A percentile compares a stretch with the other conserved stretches of the same genome.
Conservation (phyloP, 2,888 invertebrate genomes). For the Biston betularia region DNA sequence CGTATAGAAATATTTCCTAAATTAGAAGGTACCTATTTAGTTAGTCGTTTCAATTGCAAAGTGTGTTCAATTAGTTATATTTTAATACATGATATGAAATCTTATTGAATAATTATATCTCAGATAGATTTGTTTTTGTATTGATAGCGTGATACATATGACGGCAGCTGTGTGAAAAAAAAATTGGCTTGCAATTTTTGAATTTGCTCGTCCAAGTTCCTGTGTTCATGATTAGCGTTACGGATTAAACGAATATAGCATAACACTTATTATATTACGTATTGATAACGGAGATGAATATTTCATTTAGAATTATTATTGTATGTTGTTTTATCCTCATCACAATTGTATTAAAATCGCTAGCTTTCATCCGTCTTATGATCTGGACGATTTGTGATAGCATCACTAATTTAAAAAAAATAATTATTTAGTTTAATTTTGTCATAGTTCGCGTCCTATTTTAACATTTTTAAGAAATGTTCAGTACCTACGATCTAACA, state of each 20-base stretch:
- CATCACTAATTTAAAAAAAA: slow-evolving; percentile 50
- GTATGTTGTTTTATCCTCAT: slow-evolving; percentile 55
- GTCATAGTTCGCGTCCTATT: not conserved
- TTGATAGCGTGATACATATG: slow-evolving; percentile 14
- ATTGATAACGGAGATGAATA: slow-evolving; percentile 55
- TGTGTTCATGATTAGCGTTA: slow-evolving; percentile 78
- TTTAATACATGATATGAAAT: slow-evolving; percentile 29
- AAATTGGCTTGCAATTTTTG: slow-evolving; percentile 65
- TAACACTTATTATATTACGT: slow-evolving; percentile 49
- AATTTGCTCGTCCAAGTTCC: slow-evolving; percentile 70
- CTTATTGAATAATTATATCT: slow-evolving; percentile 9
- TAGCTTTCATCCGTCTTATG: slow-evolving; percentile 29
- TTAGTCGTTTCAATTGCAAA: slow-evolving; percentile 16
- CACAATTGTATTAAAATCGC: slow-evolving; percentile 42
- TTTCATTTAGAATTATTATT: not conserved
- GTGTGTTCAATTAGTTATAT: slow-evolving; percentile 44
- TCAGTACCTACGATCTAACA: slow-evolving; percentile 54
- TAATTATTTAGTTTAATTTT: slow-evolving; percentile 32
- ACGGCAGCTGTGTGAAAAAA: slow-evolving; percentile 28
- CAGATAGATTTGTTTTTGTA: slow-evolving; percentile 14
- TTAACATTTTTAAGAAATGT: not conserved
- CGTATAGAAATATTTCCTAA: slow-evolving; percentile 9
- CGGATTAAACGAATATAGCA: slow-evolving; percentile 52
- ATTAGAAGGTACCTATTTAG: slow-evolving; percentile 32
- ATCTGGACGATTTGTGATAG: slow-evolving; percentile 50